phyloP scores from a whole-genome alignment of 2,888 invertebrate genomes.

The Blera fallax region DNA sequence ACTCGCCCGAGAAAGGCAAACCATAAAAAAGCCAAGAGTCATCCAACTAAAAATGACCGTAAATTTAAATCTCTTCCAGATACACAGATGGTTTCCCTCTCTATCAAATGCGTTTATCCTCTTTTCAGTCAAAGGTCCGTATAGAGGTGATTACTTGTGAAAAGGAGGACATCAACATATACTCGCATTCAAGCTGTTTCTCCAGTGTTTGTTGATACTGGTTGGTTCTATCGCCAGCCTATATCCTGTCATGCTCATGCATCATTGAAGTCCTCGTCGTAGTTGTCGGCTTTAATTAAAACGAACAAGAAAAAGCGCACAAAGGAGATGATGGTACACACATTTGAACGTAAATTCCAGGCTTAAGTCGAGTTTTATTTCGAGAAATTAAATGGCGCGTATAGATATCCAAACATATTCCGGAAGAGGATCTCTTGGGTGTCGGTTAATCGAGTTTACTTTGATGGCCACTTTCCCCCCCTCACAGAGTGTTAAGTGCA shows the following conservation, averaged over 20 bases:
- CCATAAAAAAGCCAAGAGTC: conserved; percentile 59
- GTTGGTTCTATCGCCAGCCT: conserved; percentile 9
- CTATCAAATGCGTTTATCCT: conserved; percentile 24
- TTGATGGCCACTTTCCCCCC: background rate
- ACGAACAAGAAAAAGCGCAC: conserved; percentile 16
- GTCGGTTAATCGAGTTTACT: conserved; percentile 7
- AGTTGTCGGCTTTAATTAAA: conserved; percentile 66
- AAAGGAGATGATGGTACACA: background rate
- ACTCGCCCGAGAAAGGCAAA: conserved; percentile 37
- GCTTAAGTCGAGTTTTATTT: conserved; percentile 24
- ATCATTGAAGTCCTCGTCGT: conserved; percentile 40
- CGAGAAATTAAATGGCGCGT: conserved; percentile 13
- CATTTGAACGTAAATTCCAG: conserved; percentile 34
- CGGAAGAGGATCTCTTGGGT: conserved; percentile 29
- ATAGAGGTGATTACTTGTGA: conserved; percentile 36
- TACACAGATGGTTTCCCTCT: conserved; percentile 21
- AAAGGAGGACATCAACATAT: conserved; percentile 29
- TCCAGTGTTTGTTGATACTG: background rate
- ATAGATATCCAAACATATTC: conserved; percentile 38
- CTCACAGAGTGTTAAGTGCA: conserved; percentile 12
- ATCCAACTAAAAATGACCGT: conserved; percentile 67
- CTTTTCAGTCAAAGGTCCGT: conserved; percentile 16
- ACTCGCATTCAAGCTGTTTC: conserved; percentile 2
- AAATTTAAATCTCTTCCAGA: conserved; percentile 70
- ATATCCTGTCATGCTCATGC: conserved; percentile 52